These are phyloP conservation scores for Drosophila neotestacea DNA, from an alignment of 2,888 invertebrate genomes.

Conservation along the genomic window DNA sequence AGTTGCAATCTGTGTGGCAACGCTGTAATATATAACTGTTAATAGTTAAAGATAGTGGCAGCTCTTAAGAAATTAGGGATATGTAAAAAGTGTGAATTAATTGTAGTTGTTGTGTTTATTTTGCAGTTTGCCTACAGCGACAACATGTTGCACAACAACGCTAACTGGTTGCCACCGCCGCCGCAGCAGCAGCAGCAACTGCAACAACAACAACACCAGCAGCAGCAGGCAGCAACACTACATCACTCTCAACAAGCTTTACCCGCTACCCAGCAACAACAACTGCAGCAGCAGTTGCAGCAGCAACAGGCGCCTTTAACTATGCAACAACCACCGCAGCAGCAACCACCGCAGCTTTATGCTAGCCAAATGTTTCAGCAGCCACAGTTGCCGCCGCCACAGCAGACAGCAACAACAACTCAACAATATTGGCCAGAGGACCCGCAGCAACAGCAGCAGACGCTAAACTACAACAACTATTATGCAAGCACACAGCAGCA, in stretches of 20 bases:
- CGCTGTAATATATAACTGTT: slow-evolving; percentile 2
- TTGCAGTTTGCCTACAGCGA: slow-evolving; percentile 47
- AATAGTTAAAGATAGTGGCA: neutral
- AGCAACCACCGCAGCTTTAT: slow-evolving; percentile 52
- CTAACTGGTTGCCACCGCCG: slow-evolving; percentile 72
- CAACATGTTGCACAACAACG: slow-evolving; percentile 77
- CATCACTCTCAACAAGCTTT: slow-evolving; percentile 9
- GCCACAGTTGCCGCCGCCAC: slow-evolving; percentile 40
- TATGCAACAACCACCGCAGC: slow-evolving; percentile 30
- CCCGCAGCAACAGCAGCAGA: slow-evolving; percentile 28
- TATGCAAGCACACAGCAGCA: slow-evolving; percentile 38
- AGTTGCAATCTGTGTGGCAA: slow-evolving; percentile 10
- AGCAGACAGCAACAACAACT: slow-evolving; percentile 15
- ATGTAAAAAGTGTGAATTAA: neutral
- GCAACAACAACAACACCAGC: slow-evolving; percentile 35
- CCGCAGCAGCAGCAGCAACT: slow-evolving; percentile 53
- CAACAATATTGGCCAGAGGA: slow-evolving; percentile 49
- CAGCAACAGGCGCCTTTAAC: slow-evolving; percentile 42
- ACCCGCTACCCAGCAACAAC: slow-evolving; percentile 32
- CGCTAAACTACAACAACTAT: slow-evolving; percentile 60
- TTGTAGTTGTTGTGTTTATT: neutral
- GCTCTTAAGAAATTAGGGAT: neutral
- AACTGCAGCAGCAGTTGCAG: slow-evolving; percentile 45
- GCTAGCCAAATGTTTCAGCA: slow-evolving; percentile 64
- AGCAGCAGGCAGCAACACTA: slow-evolving; percentile 44